Evolutionary conservation across 2,888 invertebrate genomes (phyloP), one percentile per base, ranked within the genome.

Genomic region (Fabriciana adippe): DNA sequence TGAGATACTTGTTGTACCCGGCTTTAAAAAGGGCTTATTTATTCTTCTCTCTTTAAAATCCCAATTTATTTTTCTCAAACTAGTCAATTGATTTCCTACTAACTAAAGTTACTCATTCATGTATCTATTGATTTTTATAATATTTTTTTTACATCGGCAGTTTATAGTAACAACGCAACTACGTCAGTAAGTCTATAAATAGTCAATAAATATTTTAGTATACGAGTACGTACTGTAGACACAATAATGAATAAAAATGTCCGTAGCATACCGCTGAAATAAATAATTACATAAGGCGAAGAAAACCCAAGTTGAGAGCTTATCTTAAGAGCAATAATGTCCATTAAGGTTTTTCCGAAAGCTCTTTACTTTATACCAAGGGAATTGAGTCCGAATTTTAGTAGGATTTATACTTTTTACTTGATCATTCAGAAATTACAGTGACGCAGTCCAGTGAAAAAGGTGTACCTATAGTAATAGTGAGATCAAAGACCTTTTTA

Each of bases 251-350:
- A 18, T 35, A 15, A n/a, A 53, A 18, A 15, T 8, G 15, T 21
- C 18, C 16, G 35, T 13, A 51, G 1, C 11, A 18, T 53, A 53
- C 51, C 50, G 53, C 31, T 51, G 53, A 61, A 53, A 53, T 53
- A 61, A 61, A 61, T 61, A 53, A 61, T 61, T 61, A 61, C 51
- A 61, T 61, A 61, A 61, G 51, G 51, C 61, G 35, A 61, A 53
- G 18, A 61, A 59, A 59, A 48, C 48, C 59, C 59, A 59, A 61
- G 51, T 61, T 35, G 41, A 61, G 53, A 61, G 61, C 61, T 53
- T 61, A 61, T 61, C 61, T 53, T 61, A 41, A 61, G 41, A 61
- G 61, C 61, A 61, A 61, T 61, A 51, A 61, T 61, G 61, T 53
- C 61, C 61, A 61, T 61, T 61, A 61, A 35, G 31, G 61, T 53